Percentiles rank a stretch among this genome's conserved stretches.
These are phyloP conservation scores for Sternarchorhynchus goeldii DNA, from an alignment of 2,797 vertebrate species.

Conservation along the genomic window DNA sequence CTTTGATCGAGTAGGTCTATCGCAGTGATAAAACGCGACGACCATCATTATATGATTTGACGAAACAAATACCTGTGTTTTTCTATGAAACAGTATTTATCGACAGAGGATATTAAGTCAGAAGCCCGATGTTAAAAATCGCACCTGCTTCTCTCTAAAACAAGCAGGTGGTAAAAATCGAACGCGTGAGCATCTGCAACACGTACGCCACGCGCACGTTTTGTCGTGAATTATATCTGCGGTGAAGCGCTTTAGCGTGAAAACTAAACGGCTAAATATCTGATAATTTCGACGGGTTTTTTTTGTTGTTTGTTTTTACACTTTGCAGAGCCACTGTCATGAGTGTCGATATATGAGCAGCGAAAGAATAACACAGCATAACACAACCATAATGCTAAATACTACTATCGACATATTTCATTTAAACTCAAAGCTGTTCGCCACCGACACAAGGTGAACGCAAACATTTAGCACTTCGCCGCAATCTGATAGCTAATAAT, in stretches of 20 bases:
- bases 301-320: not conserved
- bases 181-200: not conserved
- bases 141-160: not conserved
- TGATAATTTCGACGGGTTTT: no score
- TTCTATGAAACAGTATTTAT: not conserved
- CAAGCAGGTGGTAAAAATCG: not conserved
- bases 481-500: constrained; percentile 69
- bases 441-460: constrained; percentile 41
- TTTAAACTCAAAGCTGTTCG: not conserved
- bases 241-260: not conserved
- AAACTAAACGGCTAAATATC: not conserved
- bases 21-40: no score
- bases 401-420: constrained; percentile 10
- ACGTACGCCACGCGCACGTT: not conserved
- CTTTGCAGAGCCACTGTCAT: no score
- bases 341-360: no score
- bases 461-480: constrained; percentile 54
- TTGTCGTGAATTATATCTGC: not conserved
- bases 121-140: not conserved
- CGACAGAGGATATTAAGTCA: not conserved
- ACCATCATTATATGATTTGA: no score
- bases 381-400: constrained; percentile 7
- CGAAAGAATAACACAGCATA: not conserved
- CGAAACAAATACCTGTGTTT: not conserved
- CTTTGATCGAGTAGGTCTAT: no score